Conservation (phyloP, 2,888 invertebrate genomes). For the Hemaris fuciformis region DNA sequence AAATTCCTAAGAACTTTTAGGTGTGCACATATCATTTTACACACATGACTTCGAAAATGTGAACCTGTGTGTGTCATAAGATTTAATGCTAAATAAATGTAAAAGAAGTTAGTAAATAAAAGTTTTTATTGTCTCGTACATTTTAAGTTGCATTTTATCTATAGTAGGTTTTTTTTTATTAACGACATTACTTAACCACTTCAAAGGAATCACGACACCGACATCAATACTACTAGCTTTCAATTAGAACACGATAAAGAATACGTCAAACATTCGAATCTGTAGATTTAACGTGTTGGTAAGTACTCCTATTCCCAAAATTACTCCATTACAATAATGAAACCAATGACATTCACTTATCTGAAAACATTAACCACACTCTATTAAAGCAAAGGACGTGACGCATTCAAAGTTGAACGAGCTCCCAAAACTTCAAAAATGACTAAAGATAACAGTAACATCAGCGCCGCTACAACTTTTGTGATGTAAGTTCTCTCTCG, state of each 20-base stretch:
- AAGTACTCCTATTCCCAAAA: not conserved
- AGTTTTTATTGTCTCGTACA: too few relatives aligned
- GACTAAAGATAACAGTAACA: not conserved
- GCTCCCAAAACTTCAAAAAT: not conserved
- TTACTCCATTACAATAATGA: not conserved
- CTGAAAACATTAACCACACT: not conserved
- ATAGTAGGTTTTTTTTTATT: too few relatives aligned
- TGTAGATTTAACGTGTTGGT: not conserved
- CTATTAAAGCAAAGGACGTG: not conserved
- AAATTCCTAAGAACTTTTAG: too few relatives aligned
- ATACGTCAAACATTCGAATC: not conserved
- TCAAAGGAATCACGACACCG: too few relatives aligned
- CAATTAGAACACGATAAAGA: not conserved
- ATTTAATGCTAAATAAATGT: too few relatives aligned
- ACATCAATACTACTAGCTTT: too few relatives aligned
- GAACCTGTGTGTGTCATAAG: too few relatives aligned
- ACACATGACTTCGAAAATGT: too few relatives aligned
- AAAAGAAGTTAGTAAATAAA: too few relatives aligned
- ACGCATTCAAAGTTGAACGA: not conserved
- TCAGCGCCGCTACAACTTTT: constrained; percentile 13
- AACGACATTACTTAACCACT: too few relatives aligned
- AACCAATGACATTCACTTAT: not conserved
- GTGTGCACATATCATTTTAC: too few relatives aligned
- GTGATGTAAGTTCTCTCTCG: constrained; percentile 23
- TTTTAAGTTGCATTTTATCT: too few relatives aligned